Evolutionary conservation across 1,140 invertebrate species (phyloP).

Genomic region (Magallana gigas): DNA sequence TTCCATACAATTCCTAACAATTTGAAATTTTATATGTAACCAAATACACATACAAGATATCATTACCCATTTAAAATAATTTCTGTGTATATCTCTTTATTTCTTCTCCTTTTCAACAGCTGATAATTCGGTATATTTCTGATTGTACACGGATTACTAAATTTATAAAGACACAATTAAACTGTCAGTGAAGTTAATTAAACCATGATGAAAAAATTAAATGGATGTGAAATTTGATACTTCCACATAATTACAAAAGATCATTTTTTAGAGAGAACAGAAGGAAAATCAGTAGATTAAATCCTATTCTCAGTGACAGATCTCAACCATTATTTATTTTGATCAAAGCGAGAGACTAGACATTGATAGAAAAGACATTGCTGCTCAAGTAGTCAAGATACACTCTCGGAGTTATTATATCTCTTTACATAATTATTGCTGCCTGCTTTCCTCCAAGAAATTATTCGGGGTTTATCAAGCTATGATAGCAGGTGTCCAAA

Average conservation of each 20-base stretch:
- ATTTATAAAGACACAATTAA: slow-evolving; percentile 23
- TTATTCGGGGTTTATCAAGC: background rate
- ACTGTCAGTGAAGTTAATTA: slow-evolving; percentile 7
- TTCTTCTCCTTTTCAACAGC: background rate
- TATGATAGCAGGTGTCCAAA: slow-evolving; percentile 37
- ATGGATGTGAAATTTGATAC: slow-evolving; percentile 11
- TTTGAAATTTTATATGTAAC: slow-evolving; percentile 34
- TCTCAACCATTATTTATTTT: slow-evolving; percentile 26
- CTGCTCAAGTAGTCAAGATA: background rate
- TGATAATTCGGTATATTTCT: slow-evolving; percentile 12
- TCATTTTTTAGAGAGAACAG: background rate
- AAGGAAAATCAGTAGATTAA: background rate
- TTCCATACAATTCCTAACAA: background rate
- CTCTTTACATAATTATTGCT: slow-evolving; percentile 19
- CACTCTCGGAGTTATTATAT: background rate
- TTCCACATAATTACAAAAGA: background rate
- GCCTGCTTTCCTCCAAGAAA: background rate
- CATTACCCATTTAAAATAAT: background rate
- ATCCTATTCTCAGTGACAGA: background rate
- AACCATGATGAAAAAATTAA: background rate
- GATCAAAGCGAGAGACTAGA: background rate
- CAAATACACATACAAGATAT: slow-evolving; percentile 19
- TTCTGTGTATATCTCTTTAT: background rate
- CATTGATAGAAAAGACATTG: background rate
- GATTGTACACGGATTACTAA: background rate